phyloP scores from a whole-genome alignment of 2,113 vertebrate genomes.

The Otolemur garnettii region DNA sequence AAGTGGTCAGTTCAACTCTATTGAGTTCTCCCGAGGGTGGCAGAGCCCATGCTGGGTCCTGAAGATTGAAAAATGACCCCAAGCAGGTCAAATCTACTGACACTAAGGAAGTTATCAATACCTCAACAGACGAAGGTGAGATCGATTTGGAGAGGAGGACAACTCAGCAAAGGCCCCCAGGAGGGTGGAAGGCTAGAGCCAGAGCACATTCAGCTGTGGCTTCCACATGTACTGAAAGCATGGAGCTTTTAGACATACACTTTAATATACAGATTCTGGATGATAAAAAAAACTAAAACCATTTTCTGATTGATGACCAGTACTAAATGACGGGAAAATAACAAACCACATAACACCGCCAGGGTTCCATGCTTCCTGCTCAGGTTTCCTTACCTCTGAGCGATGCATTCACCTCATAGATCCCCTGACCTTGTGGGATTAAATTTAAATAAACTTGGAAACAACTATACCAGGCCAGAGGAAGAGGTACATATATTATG shows the following conservation, averaged over 20 bases:
- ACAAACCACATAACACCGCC: rapidly evolving
- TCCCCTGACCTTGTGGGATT: neutral
- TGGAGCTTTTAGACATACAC: neutral
- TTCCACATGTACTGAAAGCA: neutral
- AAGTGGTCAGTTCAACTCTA: neutral
- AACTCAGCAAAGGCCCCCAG: neutral
- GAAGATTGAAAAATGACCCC: neutral
- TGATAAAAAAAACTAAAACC: neutral
- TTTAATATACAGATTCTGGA: neutral
- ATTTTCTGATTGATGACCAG: neutral
- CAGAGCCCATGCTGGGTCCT: neutral
- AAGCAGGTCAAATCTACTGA: neutral
- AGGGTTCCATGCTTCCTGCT: neutral
- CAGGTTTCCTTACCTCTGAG: neutral
- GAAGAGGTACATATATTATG: neutral
- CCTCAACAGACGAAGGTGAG: neutral
- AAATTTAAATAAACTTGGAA: neutral
- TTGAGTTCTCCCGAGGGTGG: neutral
- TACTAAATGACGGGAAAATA: neutral
- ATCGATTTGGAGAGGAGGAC: neutral
- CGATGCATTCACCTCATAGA: neutral
- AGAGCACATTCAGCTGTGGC: neutral
- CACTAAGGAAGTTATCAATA: neutral
- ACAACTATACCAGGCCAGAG: neutral
- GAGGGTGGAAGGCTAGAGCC: neutral